Evolutionary conservation across 2,113 vertebrate genomes (phyloP).

Genomic region (Parus major): DNA sequence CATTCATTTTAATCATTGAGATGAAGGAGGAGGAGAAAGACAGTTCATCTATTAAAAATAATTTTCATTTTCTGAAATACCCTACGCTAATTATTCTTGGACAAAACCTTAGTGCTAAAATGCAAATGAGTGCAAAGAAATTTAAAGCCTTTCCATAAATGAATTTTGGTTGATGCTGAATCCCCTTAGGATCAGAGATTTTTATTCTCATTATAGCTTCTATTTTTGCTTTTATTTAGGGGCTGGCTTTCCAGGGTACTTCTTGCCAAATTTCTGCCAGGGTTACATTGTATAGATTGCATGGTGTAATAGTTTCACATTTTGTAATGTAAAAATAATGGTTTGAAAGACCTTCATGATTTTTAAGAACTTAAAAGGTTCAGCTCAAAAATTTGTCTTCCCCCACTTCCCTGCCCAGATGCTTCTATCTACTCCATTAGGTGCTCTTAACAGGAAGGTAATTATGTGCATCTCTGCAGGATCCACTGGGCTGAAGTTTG

Average conservation of each 20-base stretch:
- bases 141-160: not conserved
- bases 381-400: not conserved
- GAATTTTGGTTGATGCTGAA: not conserved
- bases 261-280: not conserved
- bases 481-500: not conserved
- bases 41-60: not conserved
- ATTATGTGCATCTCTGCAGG: not conserved
- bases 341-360: not conserved
- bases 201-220: not conserved
- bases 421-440: not conserved
- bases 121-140: not conserved
- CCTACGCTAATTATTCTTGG: not conserved
- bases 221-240: not conserved
- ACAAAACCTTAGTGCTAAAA: not conserved
- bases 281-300: not conserved
- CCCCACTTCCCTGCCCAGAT: not conserved
- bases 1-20: not conserved
- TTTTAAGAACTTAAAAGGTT: not conserved
- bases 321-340: not conserved
- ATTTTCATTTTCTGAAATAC: not conserved
- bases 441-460: not conserved
- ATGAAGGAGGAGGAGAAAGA: not conserved
- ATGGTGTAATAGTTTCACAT: not conserved
- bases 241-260: not conserved
- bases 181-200: not conserved